Conservation (phyloP, 2,888 invertebrate genomes). For the Bhutanitis thaidina region DNA sequence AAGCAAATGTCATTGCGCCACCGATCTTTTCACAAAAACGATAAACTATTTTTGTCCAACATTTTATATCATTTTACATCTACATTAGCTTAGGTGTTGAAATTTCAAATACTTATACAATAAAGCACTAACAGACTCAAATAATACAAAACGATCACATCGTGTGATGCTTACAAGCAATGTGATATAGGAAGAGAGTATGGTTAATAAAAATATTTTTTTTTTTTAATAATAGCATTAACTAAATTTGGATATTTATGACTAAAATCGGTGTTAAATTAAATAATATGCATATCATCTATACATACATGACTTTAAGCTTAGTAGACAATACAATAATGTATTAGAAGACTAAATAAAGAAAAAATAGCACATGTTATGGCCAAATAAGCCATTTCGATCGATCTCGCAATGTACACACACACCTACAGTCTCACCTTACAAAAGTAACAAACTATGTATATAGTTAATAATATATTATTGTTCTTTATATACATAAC, state of each 20-base stretch:
- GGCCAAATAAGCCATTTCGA: conserved; percentile 33
- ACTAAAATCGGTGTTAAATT: conserved; percentile 77
- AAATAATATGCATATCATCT: conserved; percentile 69
- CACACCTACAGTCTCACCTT: conserved; percentile 61
- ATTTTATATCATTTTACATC: conserved; percentile 44
- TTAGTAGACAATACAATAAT: conserved; percentile 72
- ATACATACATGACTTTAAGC: conserved; percentile 78
- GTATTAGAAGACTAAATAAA: conserved; percentile 72
- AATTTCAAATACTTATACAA: conserved; percentile 41
- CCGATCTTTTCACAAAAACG: conserved; percentile 34
- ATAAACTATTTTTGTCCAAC: conserved; percentile 42
- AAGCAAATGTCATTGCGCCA: conserved; percentile 36
- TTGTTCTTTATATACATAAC: conserved; percentile 72
- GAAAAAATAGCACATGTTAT: conserved; percentile 63
- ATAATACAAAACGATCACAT: conserved; percentile 61
- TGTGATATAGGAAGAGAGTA: conserved; percentile 57
- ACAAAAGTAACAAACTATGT: conserved; percentile 72
- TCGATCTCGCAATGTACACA: conserved; percentile 57
- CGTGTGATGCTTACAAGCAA: conserved; percentile 66
- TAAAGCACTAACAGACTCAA: conserved; percentile 51
- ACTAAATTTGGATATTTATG: conserved; percentile 80
- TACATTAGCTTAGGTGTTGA: conserved; percentile 43
- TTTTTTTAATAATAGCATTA: conserved; percentile 60
- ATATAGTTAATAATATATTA: conserved; percentile 66
- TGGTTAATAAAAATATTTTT: conserved; percentile 47